Evolutionary conservation across 2,113 vertebrate species (phyloP).

Genomic region (Dipodomys spectabilis): DNA sequence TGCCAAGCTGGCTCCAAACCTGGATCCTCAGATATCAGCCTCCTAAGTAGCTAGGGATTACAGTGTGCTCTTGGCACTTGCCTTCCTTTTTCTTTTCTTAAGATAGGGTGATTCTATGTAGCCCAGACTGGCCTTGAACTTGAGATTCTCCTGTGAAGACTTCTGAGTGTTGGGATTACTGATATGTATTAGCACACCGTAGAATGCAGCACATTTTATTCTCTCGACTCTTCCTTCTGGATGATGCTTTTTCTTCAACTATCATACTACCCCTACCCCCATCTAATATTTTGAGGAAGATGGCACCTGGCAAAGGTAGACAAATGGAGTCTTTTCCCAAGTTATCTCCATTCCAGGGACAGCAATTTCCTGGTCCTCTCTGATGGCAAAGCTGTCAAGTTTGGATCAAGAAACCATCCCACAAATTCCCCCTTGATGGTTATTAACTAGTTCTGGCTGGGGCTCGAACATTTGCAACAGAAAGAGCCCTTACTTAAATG

Average conservation of each 20-base stretch:
- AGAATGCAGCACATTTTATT: not conserved
- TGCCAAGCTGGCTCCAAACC: too few species aligned
- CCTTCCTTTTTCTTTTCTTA: not conserved
- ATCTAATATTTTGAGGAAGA: not conserved
- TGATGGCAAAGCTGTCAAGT: not conserved
- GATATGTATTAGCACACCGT: too few species aligned
- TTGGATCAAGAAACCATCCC: not conserved
- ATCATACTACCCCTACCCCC: not conserved
- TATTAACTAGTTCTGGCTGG: not conserved
- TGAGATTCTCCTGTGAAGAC: not conserved
- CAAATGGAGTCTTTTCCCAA: not conserved
- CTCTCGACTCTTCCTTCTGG: not conserved
- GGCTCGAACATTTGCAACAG: not conserved
- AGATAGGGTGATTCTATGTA: not conserved
- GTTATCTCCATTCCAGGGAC: not conserved
- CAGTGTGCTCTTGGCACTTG: too few species aligned
- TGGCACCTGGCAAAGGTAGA: not conserved
- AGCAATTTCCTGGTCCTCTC: not conserved
- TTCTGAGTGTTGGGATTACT: not conserved
- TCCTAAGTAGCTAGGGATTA: too few species aligned
- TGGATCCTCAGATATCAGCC: too few species aligned
- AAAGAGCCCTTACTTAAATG: not conserved
- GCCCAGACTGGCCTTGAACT: not conserved
- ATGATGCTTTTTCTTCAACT: conserved; percentile 19
- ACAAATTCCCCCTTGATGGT: not conserved